Conservation (phyloP, 2,797 vertebrate species). For the Paguma larvata region DNA sequence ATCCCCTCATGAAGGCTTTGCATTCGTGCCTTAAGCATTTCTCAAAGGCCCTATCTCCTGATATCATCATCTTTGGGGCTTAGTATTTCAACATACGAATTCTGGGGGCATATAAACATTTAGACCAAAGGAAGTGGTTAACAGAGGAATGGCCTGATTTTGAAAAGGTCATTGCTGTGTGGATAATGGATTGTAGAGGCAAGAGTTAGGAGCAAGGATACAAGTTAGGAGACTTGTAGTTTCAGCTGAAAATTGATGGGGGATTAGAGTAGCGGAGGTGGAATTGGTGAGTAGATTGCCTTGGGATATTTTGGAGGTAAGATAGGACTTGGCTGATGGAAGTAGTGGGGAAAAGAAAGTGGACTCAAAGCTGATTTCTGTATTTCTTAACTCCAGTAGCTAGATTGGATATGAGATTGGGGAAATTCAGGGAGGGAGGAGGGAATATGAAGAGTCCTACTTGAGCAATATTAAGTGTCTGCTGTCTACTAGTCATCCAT, state of each 20-base stretch:
- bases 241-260: background rate
- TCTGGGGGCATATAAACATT: background rate
- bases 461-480: background rate
- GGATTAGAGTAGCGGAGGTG: background rate
- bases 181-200: background rate
- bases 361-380: background rate
- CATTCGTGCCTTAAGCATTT: background rate
- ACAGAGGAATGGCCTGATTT: background rate
- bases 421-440: background rate
- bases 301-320: slow-evolving; percentile 19
- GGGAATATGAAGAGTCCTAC: background rate
- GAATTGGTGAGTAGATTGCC: background rate
- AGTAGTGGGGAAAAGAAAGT: background rate
- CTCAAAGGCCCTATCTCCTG: background rate
- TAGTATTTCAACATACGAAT: background rate
- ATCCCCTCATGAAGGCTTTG: background rate
- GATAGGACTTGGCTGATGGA: background rate
- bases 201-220: background rate
- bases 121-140: background rate
- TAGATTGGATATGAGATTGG: background rate
- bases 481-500: background rate
- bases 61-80: background rate
- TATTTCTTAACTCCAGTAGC: background rate
- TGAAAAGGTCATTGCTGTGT: background rate
- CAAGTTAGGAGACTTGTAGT: too few species aligned